phyloP scores from a whole-genome alignment of 2,888 invertebrate genomes.

The Clunio marinus region DNA sequence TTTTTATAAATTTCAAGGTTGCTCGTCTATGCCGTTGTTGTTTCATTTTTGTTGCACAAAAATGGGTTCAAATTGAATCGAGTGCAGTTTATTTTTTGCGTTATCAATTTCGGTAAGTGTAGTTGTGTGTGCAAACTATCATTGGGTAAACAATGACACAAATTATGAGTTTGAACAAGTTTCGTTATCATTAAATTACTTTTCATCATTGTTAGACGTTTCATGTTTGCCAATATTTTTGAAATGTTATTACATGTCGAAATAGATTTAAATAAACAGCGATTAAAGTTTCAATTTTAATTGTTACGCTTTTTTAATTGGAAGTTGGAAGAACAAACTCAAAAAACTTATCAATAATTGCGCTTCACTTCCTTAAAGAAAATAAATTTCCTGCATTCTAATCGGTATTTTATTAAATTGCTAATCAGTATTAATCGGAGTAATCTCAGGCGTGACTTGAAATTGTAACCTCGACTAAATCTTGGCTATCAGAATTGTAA shows the following conservation, averaged over 20 bases:
- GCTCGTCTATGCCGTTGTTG: not conserved
- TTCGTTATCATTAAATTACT: too few relatives aligned
- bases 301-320: not conserved
- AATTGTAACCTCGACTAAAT: too few relatives aligned
- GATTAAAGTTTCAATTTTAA: not conserved
- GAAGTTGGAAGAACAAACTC: too few relatives aligned
- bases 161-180: too few relatives aligned
- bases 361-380: not conserved
- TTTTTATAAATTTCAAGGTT: constrained; percentile 34
- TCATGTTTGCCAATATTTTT: too few relatives aligned
- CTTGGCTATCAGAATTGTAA: too few relatives aligned
- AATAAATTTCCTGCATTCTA: not conserved
- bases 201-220: too few relatives aligned
- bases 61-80: constrained; percentile 22
- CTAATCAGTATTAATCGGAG: too few relatives aligned
- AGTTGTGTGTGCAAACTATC: constrained; percentile 15
- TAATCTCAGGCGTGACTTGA: too few relatives aligned
- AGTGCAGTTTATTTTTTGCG: constrained; percentile 26
- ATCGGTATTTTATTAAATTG: too few relatives aligned
- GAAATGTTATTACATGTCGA: too few relatives aligned
- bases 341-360: not conserved
- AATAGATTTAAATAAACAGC: not conserved
- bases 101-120: constrained; percentile 38
- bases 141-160: constrained; percentile 35
- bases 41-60: not conserved